Evolutionary conservation across 2,888 invertebrate genomes (phyloP).

Genomic region (Archips xylosteana): DNA sequence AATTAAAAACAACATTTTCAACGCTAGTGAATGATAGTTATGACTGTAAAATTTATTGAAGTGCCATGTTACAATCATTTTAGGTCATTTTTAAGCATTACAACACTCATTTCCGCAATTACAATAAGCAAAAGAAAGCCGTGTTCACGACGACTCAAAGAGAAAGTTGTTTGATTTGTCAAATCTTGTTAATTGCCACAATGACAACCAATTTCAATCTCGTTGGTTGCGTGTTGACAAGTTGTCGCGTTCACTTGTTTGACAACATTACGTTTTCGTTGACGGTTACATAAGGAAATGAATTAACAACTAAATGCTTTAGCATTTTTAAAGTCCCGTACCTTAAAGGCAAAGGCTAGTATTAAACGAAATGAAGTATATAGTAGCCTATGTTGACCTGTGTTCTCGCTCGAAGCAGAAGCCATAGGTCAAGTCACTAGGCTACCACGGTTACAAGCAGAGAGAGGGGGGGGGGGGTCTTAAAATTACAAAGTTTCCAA

Average conservation of each 20-base stretch:
- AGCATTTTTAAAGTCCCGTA: not conserved
- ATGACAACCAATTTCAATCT: conserved; percentile 31
- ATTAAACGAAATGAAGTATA: too few species aligned
- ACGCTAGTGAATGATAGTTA: too few species aligned
- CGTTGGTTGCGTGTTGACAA: conserved; percentile 25
- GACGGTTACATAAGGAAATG: not conserved
- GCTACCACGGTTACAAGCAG: too few species aligned
- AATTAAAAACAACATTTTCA: too few species aligned
- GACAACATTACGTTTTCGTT: conserved; percentile 18
- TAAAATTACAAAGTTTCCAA: too few species aligned
- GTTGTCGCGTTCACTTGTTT: conserved; percentile 28
- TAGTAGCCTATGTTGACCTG: too few species aligned
- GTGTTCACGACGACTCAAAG: conserved; percentile 8
- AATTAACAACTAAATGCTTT: not conserved
- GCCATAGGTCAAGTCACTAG: too few species aligned
- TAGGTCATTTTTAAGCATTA: not conserved
- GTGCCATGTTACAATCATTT: too few species aligned
- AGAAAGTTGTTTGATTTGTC: conserved; percentile 35
- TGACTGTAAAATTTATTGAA: too few species aligned
- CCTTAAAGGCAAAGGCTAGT: too few species aligned
- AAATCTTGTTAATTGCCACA: conserved; percentile 35
- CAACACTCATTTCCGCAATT: conserved; percentile 25
- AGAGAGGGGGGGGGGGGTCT: too few species aligned
- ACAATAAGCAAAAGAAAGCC: conserved; percentile 27
- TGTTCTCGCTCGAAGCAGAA: too few species aligned